phyloP scores from a whole-genome alignment of 2,113 vertebrate genomes.

The Neolamprologus longior region DNA sequence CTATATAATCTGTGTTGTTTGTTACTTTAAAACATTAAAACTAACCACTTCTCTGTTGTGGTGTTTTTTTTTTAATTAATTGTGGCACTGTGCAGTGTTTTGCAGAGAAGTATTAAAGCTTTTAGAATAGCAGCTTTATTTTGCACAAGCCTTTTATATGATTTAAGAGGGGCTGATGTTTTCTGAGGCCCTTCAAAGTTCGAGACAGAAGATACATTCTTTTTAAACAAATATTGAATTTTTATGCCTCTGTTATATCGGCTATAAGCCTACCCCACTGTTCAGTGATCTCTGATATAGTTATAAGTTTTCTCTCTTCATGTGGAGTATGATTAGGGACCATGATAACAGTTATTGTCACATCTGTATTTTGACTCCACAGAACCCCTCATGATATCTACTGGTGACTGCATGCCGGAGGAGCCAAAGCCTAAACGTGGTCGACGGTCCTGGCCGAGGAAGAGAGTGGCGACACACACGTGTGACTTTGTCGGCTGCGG shows the following conservation, averaged over 20 bases:
- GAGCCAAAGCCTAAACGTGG: slow-evolving; percentile 95
- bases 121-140: not conserved
- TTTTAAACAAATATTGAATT: not conserved
- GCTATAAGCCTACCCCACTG: not conserved
- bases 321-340: not conserved
- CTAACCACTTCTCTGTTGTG: not conserved
- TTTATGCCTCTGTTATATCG: not conserved
- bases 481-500: slow-evolving; percentile 95
- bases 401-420: slow-evolving; percentile 79
- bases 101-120: not conserved
- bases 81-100: not conserved
- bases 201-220: not conserved
- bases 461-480: slow-evolving; percentile 91
- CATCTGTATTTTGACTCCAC: slow-evolving; percentile 36
- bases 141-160: not conserved
- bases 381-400: slow-evolving; percentile 81
- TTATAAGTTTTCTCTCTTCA: not conserved
- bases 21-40: not conserved
- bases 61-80: fast-evolving
- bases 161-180: not conserved
- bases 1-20: not conserved
- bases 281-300: not conserved
- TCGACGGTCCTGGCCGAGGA: slow-evolving; percentile 91
- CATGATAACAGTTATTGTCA: slow-evolving; percentile 46
- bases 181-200: not conserved